These are phyloP conservation scores for Philopedon plagiatum DNA, from an alignment of 2,888 invertebrate species.

Conservation along the genomic window DNA sequence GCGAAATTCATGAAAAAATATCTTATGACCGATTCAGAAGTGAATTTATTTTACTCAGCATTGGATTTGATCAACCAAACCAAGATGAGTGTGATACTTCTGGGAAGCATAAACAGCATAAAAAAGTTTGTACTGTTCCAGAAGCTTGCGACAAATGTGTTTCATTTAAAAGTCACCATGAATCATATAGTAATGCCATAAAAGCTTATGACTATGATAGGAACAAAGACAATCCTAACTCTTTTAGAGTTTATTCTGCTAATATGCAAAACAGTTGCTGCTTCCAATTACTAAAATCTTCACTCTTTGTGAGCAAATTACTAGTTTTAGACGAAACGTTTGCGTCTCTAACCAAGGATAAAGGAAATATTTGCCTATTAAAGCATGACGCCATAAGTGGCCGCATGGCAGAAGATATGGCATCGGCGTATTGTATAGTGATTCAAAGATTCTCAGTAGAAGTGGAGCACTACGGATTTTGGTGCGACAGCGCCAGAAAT, in stretches of 20 bases:
- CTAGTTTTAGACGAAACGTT: slow-evolving; percentile 34
- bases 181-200: too few species aligned
- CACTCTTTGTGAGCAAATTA: slow-evolving; percentile 21
- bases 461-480: too few species aligned
- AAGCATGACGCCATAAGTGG: slow-evolving; percentile 47
- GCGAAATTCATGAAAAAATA: slow-evolving; percentile 2
- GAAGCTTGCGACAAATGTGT: too few species aligned
- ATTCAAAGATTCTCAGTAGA: slow-evolving; percentile 18
- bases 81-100: too few species aligned
- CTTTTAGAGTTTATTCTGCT: not conserved
- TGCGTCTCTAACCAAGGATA: slow-evolving; percentile 22
- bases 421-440: slow-evolving; percentile 31
- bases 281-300: slow-evolving; percentile 16
- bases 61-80: too few species aligned
- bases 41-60: too few species aligned
- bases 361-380: slow-evolving; percentile 42
- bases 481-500: too few species aligned
- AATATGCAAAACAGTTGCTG: slow-evolving; percentile 30
- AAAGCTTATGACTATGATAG: slow-evolving; percentile 10
- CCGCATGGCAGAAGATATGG: slow-evolving; percentile 38
- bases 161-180: too few species aligned
- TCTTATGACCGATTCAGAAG: not conserved
- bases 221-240: not conserved
- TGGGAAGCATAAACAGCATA: too few species aligned
- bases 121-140: too few species aligned